Evolutionary conservation across 2,888 invertebrate genomes (phyloP).

Genomic region (Incurvaria masculella): DNA sequence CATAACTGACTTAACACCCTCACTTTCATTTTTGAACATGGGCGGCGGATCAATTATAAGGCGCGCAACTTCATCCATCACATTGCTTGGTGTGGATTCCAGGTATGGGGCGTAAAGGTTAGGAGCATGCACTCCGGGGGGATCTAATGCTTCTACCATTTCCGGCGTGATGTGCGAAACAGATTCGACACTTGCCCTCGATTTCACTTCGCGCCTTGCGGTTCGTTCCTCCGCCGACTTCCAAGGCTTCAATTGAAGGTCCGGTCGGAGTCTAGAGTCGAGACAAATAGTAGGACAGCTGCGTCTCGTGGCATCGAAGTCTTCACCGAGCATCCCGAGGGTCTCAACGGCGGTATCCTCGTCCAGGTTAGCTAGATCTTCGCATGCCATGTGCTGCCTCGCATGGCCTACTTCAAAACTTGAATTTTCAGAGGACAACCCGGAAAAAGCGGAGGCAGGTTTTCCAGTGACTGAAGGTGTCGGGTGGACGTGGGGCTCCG

Average conservation of each 20-base stretch:
- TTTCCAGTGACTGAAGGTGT: slow-evolving; percentile 16
- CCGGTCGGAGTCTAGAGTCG: slow-evolving; percentile 21
- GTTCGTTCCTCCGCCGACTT: slow-evolving; percentile 42
- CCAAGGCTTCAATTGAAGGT: slow-evolving; percentile 34
- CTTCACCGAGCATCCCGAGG: slow-evolving; percentile 31
- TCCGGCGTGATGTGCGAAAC: slow-evolving; percentile 22
- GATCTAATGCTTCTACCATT: slow-evolving; percentile 34
- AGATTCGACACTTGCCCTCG: neutral
- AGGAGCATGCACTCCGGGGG: slow-evolving; percentile 22
- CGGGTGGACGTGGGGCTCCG: neutral
- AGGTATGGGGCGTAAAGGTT: slow-evolving; percentile 17
- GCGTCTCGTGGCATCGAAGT: slow-evolving; percentile 51
- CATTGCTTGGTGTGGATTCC: slow-evolving; percentile 23
- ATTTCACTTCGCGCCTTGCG: slow-evolving; percentile 20
- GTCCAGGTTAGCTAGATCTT: slow-evolving; percentile 64
- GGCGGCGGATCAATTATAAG: slow-evolving; percentile 56
- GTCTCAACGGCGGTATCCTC: slow-evolving; percentile 54
- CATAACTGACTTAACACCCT: slow-evolving; percentile 36
- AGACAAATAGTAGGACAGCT: slow-evolving; percentile 64
- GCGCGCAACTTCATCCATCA: slow-evolving; percentile 27
- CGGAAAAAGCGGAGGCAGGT: slow-evolving; percentile 53
- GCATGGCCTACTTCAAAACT: slow-evolving; percentile 52
- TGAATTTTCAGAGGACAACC: slow-evolving; percentile 51
- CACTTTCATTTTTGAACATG: slow-evolving; percentile 55
- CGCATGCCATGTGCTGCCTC: slow-evolving; percentile 61